Percentiles rank a stretch among this genome's conserved stretches.
Evolutionary conservation across 1,140 invertebrate species (phyloP).

Genomic region (Aplysia californica): DNA sequence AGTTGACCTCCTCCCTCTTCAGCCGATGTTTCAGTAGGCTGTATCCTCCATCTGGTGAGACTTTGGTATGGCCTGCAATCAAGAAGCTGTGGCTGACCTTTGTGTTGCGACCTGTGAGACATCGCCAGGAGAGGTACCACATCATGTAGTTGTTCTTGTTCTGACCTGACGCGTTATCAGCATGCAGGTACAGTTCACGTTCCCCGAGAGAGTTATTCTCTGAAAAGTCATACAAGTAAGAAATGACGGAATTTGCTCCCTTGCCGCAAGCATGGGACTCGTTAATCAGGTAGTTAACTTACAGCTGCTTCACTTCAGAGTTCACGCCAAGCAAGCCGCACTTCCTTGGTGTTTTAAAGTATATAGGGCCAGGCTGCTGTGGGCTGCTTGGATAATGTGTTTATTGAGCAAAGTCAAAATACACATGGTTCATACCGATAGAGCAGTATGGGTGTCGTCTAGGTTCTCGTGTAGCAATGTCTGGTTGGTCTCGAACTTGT

Average conservation of each 20-base stretch:
- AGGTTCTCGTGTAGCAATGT: no score
- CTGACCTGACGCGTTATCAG: slow-evolving; percentile 37
- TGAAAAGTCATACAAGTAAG: slow-evolving; percentile 21
- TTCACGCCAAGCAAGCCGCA: neutral
- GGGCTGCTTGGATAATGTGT: neutral
- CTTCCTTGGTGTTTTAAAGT: neutral
- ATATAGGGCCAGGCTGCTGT: neutral
- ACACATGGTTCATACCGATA: neutral
- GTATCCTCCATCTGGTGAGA: neutral
- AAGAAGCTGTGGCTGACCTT: slow-evolving; percentile 32
- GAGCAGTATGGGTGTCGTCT: no score
- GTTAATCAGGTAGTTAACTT: neutral
- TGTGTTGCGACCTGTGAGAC: slow-evolving; percentile 24
- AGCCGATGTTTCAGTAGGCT: slow-evolving; percentile 11
- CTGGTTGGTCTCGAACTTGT: no score
- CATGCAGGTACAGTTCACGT: slow-evolving; percentile 21
- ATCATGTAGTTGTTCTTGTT: slow-evolving; percentile 37
- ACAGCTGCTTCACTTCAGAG: neutral
- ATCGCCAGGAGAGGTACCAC: slow-evolving; percentile 38
- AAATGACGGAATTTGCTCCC: slow-evolving; percentile 26
- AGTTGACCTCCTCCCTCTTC: slow-evolving; percentile 15
- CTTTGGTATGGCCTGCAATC: slow-evolving; percentile 30
- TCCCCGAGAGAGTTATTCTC: slow-evolving; percentile 30
- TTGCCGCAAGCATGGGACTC: neutral
- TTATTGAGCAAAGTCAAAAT: neutral